Percentiles rank a stretch among this genome's conserved stretches.
Evolutionary conservation across 37 sponge, comb jelly and placozoan genomes (phyloP).

Genomic region (Agelas oroides): DNA sequence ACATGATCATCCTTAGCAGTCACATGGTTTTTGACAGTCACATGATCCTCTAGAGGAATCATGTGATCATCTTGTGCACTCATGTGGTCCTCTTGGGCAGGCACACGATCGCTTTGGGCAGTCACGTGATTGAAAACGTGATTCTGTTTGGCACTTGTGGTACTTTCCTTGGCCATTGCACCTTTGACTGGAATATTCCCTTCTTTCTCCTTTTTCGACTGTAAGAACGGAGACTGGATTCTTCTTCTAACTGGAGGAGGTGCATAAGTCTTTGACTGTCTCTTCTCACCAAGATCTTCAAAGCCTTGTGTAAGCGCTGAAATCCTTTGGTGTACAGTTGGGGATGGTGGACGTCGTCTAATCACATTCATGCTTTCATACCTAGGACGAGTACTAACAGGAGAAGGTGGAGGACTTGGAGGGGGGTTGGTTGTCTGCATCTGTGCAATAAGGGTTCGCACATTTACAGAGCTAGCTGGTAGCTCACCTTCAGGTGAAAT

Average conservation of each 20-base stretch:
- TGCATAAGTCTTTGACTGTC: conserved; percentile 1
- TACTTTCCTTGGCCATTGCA: no score
- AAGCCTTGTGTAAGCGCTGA: neutral
- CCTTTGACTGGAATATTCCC: neutral
- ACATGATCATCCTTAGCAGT: no score
- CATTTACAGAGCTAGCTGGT: neutral
- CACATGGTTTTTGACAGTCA: no score
- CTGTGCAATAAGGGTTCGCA: conserved; percentile 27
- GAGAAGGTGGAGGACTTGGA: neutral
- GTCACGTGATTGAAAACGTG: no score
- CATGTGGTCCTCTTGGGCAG: no score
- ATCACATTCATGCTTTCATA: no score
- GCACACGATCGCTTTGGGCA: no score
- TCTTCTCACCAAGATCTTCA: neutral
- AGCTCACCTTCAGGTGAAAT: neutral
- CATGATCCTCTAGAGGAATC: no score
- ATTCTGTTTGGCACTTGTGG: no score
- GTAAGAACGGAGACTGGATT: conserved; percentile 22
- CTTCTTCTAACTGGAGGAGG: conserved; percentile 24
- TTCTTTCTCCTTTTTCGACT: neutral
- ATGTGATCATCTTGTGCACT: no score
- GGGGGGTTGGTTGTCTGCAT: neutral
- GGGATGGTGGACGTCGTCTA: neutral
- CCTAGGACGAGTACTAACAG: neutral
- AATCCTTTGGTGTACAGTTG: conserved; percentile 5